phyloP scores from a whole-genome alignment of 2,797 vertebrate species.

The Hipposideros larvatus region DNA sequence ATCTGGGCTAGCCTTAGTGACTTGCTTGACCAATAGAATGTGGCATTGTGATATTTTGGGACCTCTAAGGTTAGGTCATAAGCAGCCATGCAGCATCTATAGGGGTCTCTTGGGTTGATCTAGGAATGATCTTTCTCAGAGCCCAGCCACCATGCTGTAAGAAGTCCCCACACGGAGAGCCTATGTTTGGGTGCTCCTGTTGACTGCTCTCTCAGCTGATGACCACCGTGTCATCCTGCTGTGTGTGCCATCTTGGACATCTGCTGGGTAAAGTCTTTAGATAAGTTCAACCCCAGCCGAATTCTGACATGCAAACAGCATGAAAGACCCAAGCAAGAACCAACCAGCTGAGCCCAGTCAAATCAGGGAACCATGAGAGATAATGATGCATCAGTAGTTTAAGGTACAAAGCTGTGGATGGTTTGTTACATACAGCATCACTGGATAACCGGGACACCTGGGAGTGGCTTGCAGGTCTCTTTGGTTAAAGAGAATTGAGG shows the following conservation, averaged over 20 bases:
- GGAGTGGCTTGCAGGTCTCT: background rate
- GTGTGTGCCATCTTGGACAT: background rate
- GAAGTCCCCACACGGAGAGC: too few species aligned
- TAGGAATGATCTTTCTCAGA: background rate
- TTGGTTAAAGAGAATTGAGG: background rate
- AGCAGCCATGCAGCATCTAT: background rate
- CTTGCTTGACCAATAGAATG: background rate
- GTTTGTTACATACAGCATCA: too few species aligned
- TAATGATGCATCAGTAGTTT: accelerated
- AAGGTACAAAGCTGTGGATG: background rate
- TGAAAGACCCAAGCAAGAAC: background rate
- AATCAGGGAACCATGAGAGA: background rate
- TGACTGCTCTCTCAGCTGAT: background rate
- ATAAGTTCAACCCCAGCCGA: background rate
- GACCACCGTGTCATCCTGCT: background rate
- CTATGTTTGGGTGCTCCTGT: background rate
- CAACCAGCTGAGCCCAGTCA: background rate
- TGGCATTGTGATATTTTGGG: background rate
- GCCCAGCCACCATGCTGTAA: background rate
- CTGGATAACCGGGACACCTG: background rate
- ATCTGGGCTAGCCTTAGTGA: background rate
- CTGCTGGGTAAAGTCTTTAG: background rate
- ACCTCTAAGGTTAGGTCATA: too few species aligned
- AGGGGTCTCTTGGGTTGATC: background rate
- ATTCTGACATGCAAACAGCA: background rate